Evolutionary conservation across 2,113 vertebrate species (phyloP).

Genomic region (Plecturocebus donacophilus): DNA sequence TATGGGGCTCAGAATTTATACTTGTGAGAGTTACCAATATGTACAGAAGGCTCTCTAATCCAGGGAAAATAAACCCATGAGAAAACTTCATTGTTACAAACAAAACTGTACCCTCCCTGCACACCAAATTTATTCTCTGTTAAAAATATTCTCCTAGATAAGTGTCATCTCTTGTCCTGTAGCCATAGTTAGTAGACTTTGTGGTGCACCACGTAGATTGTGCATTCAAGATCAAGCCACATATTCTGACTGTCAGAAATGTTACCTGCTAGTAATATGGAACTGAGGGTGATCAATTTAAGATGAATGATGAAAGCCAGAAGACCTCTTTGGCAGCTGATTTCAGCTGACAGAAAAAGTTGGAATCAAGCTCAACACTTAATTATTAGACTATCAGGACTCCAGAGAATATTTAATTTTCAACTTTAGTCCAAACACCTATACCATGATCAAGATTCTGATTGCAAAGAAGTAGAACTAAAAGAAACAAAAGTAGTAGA

Average conservation of each 20-base stretch:
- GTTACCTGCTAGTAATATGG: background rate
- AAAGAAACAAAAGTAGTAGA: too few species aligned
- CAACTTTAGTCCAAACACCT: background rate
- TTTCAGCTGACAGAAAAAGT: background rate
- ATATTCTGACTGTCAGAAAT: background rate
- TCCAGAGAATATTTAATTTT: background rate
- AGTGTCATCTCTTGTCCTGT: background rate
- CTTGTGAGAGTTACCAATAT: background rate
- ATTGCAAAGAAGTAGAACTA: background rate
- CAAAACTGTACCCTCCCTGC: background rate
- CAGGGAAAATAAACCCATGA: background rate
- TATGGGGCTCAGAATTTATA: background rate
- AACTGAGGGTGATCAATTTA: background rate
- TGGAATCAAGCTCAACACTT: background rate
- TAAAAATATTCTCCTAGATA: background rate
- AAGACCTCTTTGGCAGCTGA: background rate
- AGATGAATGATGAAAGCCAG: background rate
- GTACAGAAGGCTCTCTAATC: background rate
- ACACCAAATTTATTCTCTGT: background rate
- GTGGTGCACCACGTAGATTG: background rate
- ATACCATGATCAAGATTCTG: background rate
- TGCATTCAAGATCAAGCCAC: background rate
- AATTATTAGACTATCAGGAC: background rate
- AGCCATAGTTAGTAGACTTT: background rate
- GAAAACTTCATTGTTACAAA: background rate